Percentiles rank a stretch among this genome's conserved stretches.
These are phyloP conservation scores for Psittacara wagleri DNA, from an alignment of 2,113 vertebrate species.

Conservation along the genomic window DNA sequence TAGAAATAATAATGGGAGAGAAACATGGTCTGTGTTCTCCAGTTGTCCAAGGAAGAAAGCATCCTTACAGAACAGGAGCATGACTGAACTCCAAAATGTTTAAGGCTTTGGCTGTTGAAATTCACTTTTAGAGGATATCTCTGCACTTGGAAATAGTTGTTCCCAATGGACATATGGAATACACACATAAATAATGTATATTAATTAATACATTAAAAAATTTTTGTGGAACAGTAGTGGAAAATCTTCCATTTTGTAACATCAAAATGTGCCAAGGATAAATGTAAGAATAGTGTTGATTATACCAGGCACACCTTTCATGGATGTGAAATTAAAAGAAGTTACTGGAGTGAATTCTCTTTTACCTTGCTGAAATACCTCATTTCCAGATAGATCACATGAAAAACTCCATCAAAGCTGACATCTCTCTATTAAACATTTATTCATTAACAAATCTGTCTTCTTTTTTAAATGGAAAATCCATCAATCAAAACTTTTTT, in stretches of 20 bases:
- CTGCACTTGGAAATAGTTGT: neutral
- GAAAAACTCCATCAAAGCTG: neutral
- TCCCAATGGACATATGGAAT: neutral
- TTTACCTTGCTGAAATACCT: neutral
- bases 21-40: neutral
- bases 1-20: neutral
- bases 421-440: neutral
- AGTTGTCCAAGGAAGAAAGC: neutral
- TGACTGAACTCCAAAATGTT: neutral
- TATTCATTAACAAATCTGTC: neutral
- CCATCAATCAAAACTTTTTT: neutral
- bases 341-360: neutral
- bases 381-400: neutral
- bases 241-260: neutral
- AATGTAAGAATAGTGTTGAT: neutral
- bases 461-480: neutral
- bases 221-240: neutral
- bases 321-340: neutral
- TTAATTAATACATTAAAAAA: neutral
- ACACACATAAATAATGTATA: neutral
- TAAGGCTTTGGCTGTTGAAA: neutral
- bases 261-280: neutral
- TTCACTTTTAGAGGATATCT: neutral
- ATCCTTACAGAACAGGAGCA: neutral
- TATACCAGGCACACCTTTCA: neutral